Base-by-base conservation (phyloP, 35 echinoderm and acorn worm genomes). In the Ophiothrix spiculata region DNA sequence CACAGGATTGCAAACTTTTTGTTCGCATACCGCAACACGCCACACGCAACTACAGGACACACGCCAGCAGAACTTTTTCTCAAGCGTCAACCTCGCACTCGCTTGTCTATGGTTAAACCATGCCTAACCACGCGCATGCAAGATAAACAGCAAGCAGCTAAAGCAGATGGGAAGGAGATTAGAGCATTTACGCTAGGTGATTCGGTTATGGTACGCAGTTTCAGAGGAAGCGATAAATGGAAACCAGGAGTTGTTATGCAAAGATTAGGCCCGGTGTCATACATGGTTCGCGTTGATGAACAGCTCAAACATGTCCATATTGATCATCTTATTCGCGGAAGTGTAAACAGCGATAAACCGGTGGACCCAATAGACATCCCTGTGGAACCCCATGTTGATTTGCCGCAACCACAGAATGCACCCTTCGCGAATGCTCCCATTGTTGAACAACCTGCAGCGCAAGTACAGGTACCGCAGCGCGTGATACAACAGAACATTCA, bases 41-140 rank as follows among this genome's bases (percentile, higher is more conserved):
- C 91, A n/a, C 86, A 85, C 15, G 32, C 80, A 16, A 93, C 86
- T 16, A 93, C 86, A 21, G 91, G 86, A 32, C 14, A 42, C 15
- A 81, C 31, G 12, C 80, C 80, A 81, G 80, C 80, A 46, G 42
- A 42, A 33, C 29, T 81, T 31, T 81, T 81, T 34, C 4, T 81
- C 29, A 45, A 45, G 21, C 38, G 41, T n/a, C 38, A 56, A 23
- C 80, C 42, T 4, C 80, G 80, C 33, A 42, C 80, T n/a, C 38
- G 80, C 12, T 81, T 81, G 38, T 32, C 39, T 46, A 56, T 88
- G 42, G 38, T 92, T 33, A 87, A 92, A 84, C 79, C 84, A 8
- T 32, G 77, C 60, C 74, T 92, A 63, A 38, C 85, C 4, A 2
- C 81, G 29, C 38, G 35, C 8, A 39, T 87, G 28, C 45, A 75